Percentiles rank a stretch among this genome's conserved stretches.
Evolutionary conservation across 1,140 invertebrate genomes (phyloP).

Genomic region (Drosophila murphyi): DNA sequence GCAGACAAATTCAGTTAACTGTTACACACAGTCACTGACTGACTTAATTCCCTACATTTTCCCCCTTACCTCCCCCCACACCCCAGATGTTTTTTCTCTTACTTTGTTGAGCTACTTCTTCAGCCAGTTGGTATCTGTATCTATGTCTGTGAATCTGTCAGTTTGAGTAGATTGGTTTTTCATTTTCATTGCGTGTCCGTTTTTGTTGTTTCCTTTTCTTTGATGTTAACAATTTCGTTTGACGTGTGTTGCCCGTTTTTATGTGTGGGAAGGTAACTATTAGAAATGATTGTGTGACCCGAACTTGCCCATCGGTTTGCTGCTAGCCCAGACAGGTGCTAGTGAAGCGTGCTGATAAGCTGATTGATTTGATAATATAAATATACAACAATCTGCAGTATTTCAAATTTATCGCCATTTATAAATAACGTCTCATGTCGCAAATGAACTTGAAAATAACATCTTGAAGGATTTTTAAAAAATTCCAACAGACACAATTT

Average conservation of each 20-base stretch:
- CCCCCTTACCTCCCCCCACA: constrained; percentile 2
- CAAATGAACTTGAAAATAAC: too few species aligned
- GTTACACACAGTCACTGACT: constrained; percentile 73
- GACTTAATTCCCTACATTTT: constrained; percentile 81
- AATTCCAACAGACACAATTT: too few species aligned
- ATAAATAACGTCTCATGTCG: too few species aligned
- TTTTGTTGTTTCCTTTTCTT: constrained; percentile 23
- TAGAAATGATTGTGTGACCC: constrained; percentile 36
- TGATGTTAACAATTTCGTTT: constrained; percentile 25
- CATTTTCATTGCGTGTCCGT: constrained; percentile 19
- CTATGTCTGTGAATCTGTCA: constrained; percentile 4
- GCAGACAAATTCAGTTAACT: constrained; percentile 77
- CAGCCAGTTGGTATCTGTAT: constrained; percentile 1
- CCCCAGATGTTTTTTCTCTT: constrained; percentile 23
- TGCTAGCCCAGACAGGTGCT: constrained; percentile 18
- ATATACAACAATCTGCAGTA: neutral
- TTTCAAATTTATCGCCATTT: neutral
- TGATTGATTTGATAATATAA: constrained; percentile 27
- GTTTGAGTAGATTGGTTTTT: constrained; percentile 38
- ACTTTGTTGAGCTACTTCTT: neutral
- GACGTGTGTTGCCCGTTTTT: constrained; percentile 5
- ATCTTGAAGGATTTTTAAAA: neutral
- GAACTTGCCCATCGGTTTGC: constrained; percentile 14
- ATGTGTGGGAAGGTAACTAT: constrained; percentile 16
- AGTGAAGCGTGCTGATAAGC: constrained; percentile 37